phyloP scores from a whole-genome alignment of 2,113 vertebrate species.

The Macrotis lagotis region DNA sequence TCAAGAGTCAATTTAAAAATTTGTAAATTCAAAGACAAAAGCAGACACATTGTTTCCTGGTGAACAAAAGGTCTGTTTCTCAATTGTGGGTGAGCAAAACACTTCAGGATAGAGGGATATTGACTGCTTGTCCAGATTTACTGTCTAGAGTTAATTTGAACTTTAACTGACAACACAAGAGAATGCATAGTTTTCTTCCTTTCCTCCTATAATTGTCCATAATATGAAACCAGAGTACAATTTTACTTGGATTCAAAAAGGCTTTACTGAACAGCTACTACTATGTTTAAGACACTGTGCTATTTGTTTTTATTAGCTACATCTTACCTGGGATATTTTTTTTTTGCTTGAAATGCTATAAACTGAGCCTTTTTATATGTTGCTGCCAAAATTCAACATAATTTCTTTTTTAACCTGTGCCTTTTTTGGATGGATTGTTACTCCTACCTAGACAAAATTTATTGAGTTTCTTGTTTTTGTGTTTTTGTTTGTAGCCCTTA shows the following conservation, averaged over 20 bases:
- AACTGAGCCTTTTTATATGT: slow-evolving; percentile 47
- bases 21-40: slow-evolving; percentile 36
- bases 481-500: slow-evolving; percentile 42
- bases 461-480: background rate
- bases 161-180: background rate
- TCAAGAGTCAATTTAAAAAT: slow-evolving; percentile 51
- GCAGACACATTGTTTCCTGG: slow-evolving; percentile 54
- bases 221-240: background rate
- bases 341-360: slow-evolving; percentile 61
- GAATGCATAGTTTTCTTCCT: background rate
- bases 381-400: slow-evolving; percentile 59
- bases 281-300: background rate
- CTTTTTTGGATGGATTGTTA: slow-evolving; percentile 62
- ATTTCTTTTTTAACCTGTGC: slow-evolving; percentile 49
- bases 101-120: background rate
- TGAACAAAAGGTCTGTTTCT: slow-evolving; percentile 41
- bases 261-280: background rate
- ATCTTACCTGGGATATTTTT: background rate
- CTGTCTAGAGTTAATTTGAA: slow-evolving; percentile 25
- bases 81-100: background rate
- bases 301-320: slow-evolving; percentile 50
- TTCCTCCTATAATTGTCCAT: background rate
- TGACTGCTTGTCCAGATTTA: slow-evolving; percentile 29
- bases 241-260: background rate
- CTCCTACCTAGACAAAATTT: slow-evolving; percentile 31